Evolutionary conservation across 2,113 vertebrate genomes (phyloP), one percentile per base, ranked within the genome.

Genomic region (Plestiodon gilberti): DNA sequence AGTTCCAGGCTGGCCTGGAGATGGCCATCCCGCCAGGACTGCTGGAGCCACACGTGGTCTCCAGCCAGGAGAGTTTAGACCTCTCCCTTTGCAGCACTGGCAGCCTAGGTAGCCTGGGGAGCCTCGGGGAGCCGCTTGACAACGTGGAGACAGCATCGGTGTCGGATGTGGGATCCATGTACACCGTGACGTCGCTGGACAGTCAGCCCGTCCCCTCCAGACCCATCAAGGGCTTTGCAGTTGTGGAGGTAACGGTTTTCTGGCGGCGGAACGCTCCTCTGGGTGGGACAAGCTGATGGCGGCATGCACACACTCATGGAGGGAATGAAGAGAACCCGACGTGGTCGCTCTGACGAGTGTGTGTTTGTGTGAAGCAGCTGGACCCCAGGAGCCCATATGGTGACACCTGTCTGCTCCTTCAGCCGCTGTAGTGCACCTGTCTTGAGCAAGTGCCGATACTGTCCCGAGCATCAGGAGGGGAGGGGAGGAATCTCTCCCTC

Each of bases 1-100:
- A 98, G 52, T 97, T 98, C 80, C 94, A 96, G 10, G 94, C 91
- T 0, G 94, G 96, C 18, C 95, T 97, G 40, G 97, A 98, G 57
- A 94, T 97, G 80, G 93, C 97, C 83, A 86, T 97, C 38, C 97
- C 97, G 0, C 93, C 97, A 0, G 96, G 97, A 0, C 11, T 98
- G 80, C 90, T 97, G 64, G 99, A 99, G 77, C 96, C 98, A 0
- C 98, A 98, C 0, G 97, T 96, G 0, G 97, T 99, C 10, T 99
- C 98, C 91, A 99, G 98, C 95, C 98, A 99, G 94, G 99, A 99
- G 94, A 99, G 99, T 78, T 73, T 99, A 59, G 98, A 99, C 91
- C 97, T 98, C 6, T 99, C 98, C 1, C 96, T 99, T 38, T 99
- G 98, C 89, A 99, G 99, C 78, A 99, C 98, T 0, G 98, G 98